A percentile compares a stretch with the other conserved stretches of the same genome.
Conservation (phyloP, 2,888 invertebrate species). For the Polietes domitor region DNA sequence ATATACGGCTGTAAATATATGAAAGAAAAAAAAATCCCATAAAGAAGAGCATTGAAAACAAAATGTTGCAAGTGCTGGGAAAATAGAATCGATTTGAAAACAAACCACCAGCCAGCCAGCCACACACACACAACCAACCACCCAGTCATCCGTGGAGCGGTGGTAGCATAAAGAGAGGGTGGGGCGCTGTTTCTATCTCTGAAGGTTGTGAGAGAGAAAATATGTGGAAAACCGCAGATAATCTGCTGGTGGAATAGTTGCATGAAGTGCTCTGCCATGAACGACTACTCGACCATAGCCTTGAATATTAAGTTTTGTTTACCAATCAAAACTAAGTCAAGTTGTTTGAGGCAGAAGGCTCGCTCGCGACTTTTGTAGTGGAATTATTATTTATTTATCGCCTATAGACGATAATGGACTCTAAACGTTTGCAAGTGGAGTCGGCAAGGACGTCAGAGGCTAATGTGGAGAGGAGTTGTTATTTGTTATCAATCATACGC, state of each 20-base stretch:
- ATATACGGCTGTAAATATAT: background rate
- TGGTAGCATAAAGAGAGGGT: too few relatives aligned
- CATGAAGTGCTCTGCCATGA: background rate
- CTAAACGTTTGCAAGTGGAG: too few relatives aligned
- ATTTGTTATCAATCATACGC: background rate
- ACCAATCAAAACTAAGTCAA: background rate
- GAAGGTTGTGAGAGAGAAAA: background rate
- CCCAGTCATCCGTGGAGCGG: background rate
- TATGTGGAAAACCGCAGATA: background rate
- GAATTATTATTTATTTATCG: background rate
- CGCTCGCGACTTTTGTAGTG: too few relatives aligned
- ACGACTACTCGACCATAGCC: background rate
- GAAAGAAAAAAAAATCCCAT: background rate
- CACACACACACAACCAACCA: too few relatives aligned
- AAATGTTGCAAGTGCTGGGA: background rate
- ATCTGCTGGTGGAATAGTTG: background rate
- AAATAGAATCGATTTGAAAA: background rate
- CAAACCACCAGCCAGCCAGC: background rate
- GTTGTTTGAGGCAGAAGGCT: background rate
- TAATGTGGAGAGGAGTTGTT: too few relatives aligned
- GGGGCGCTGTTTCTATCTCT: background rate
- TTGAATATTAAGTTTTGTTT: background rate
- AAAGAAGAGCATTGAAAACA: background rate
- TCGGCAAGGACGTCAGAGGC: too few relatives aligned
- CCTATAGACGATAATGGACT: too few relatives aligned